Conservation (phyloP, 2,888 invertebrate genomes). For the Drosophila colorata region DNA sequence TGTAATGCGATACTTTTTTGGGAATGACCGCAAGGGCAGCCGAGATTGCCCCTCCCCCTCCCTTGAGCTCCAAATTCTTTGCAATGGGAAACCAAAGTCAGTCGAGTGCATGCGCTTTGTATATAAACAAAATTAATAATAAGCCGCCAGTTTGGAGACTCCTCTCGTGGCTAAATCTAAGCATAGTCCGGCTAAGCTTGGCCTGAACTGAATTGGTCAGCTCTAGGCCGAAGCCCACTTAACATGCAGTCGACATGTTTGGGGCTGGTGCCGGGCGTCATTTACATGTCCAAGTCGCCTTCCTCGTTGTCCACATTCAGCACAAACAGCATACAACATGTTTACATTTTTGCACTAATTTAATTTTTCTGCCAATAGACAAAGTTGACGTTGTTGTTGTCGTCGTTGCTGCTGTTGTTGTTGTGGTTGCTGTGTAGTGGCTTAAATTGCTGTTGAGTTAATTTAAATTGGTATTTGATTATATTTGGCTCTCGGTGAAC, state of each 20-base stretch:
- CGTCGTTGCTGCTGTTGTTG: conserved; percentile 17
- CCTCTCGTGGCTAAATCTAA: conserved; percentile 22
- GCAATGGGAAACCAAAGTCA: conserved; percentile 54
- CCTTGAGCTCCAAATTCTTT: conserved; percentile 11
- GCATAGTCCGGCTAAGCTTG: conserved; percentile 6
- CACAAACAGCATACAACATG: conserved; percentile 65
- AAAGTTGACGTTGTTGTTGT: conserved; percentile 19
- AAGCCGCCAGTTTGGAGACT: conserved; percentile 54
- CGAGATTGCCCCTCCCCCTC: conserved; percentile 10
- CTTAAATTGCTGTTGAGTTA: conserved; percentile 81
- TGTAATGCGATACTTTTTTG: conserved; percentile 70
- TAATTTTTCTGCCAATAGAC: conserved; percentile 72
- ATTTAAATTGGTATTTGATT: conserved; percentile 81
- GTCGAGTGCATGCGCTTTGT: conserved; percentile 74
- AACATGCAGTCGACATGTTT: conserved; percentile 76
- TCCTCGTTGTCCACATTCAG: conserved; percentile 51
- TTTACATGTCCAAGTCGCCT: conserved; percentile 75
- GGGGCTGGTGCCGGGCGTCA: conserved; percentile 79
- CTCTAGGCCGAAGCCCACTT: conserved; percentile 47
- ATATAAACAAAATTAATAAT: conserved; percentile 69
- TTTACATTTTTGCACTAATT: conserved; percentile 80
- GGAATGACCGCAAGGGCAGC: conserved; percentile 42
- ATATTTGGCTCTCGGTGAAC: conserved; percentile 69
- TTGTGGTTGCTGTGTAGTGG: conserved; percentile 37
- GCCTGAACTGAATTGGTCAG: conserved; percentile 19